Conservation (phyloP, 1,140 invertebrate genomes). For the Ooceraea biroi region DNA sequence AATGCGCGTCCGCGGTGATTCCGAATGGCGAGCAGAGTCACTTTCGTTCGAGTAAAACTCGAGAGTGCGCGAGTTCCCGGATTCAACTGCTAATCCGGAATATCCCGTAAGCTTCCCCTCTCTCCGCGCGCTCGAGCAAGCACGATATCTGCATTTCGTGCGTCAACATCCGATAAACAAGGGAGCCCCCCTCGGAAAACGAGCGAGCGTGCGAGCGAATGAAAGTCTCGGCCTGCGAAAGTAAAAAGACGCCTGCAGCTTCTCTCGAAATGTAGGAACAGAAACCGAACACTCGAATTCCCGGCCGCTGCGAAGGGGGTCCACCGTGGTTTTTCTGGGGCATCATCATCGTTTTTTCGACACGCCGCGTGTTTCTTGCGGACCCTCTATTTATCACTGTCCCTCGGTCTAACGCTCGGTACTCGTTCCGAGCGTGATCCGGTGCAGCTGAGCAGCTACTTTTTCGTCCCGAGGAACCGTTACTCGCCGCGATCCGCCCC, state of each 20-base stretch:
- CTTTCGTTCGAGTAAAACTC: constrained; percentile 31
- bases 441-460: neutral
- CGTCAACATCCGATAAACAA: constrained; percentile 17
- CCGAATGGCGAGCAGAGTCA: neutral
- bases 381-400: constrained; percentile 63
- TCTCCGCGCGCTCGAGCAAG: constrained; percentile 9
- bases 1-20: neutral
- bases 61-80: constrained; percentile 26
- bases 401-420: constrained; percentile 31
- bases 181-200: neutral
- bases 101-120: constrained; percentile 34
- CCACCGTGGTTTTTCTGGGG: constrained; percentile 6
- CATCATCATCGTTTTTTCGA: constrained; percentile 20
- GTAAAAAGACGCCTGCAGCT: neutral
- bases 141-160: constrained; percentile 16
- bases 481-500: neutral
- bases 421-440: constrained; percentile 22
- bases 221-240: neutral
- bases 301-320: neutral
- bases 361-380: constrained; percentile 27
- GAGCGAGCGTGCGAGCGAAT: neutral
- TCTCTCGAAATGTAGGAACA: neutral
- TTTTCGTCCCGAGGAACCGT: constrained; percentile 22
- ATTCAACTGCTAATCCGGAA: constrained; percentile 43
- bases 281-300: constrained; percentile 41